Percentiles rank a stretch among this genome's conserved stretches.
Evolutionary conservation across 2,797 vertebrate genomes (phyloP).

Genomic region (Anabacerthia variegaticeps): DNA sequence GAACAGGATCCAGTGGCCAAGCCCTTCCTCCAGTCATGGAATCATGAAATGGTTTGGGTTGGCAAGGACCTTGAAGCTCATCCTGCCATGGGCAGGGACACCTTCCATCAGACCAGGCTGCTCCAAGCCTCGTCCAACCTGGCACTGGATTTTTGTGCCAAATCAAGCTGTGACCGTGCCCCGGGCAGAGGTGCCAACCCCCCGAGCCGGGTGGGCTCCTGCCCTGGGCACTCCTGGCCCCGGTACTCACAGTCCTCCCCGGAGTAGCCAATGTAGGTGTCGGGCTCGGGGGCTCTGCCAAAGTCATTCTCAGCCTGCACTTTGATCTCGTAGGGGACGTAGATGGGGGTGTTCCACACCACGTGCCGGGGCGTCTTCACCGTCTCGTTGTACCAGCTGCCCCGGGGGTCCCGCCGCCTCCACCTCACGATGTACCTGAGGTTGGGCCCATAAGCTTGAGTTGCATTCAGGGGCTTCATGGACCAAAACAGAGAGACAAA

Average conservation of each 20-base stretch:
- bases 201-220: not conserved
- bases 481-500: not conserved
- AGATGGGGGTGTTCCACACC: conserved; percentile 86
- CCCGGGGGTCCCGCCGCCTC: conserved; percentile 81
- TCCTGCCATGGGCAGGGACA: not conserved
- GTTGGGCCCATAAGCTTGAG: conserved; percentile 89
- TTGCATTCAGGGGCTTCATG: conserved; percentile 81
- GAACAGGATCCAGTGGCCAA: not conserved
- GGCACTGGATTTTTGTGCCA: not conserved
- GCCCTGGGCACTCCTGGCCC: fast-evolving
- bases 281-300: conserved; percentile 86
- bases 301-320: conserved; percentile 92
- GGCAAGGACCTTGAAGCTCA: not conserved
- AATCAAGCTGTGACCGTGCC: not conserved
- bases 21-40: not conserved
- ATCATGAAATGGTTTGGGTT: not conserved
- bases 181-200: fast-evolving
- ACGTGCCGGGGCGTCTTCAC: conserved; percentile 79
- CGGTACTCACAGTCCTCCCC: conserved; percentile 95
- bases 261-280: conserved; percentile 86
- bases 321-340: conserved; percentile 91
- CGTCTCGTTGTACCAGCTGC: conserved; percentile 87
- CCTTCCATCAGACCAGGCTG: not conserved
- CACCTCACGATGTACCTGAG: conserved; percentile 88
- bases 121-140: not conserved